A percentile compares a stretch with the other conserved stretches of the same genome.
Evolutionary conservation across 2,888 invertebrate species (phyloP).

Genomic region (Eupeodes latifasciatus): DNA sequence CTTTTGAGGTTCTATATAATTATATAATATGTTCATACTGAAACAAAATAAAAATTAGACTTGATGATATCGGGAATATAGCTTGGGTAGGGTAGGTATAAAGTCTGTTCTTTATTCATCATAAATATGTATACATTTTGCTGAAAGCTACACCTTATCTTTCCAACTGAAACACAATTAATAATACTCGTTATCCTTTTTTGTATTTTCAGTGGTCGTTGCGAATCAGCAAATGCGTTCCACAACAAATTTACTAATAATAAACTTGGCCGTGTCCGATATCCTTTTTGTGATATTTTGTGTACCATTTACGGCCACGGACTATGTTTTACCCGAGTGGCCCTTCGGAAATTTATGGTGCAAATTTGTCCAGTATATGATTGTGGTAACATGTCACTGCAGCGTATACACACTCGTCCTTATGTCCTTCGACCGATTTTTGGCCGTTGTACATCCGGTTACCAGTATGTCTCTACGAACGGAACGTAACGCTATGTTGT

Average conservation of each 20-base stretch:
- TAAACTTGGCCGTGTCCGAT: slow-evolving; percentile 95
- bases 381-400: slow-evolving; percentile 96
- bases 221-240: slow-evolving; percentile 96
- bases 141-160: slow-evolving; percentile 21
- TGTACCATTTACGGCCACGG: slow-evolving; percentile 96
- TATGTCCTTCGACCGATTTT: slow-evolving; percentile 95
- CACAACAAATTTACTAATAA: slow-evolving; percentile 95
- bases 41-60: background rate
- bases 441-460: slow-evolving; percentile 97
- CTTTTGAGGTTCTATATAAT: no score
- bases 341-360: slow-evolving; percentile 96
- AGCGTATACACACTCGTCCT: slow-evolving; percentile 96
- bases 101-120: background rate
- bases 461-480: slow-evolving; percentile 94
- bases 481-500: slow-evolving; percentile 90
- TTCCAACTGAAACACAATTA: background rate
- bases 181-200: background rate
- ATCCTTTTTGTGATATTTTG: slow-evolving; percentile 96
- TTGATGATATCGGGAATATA: background rate
- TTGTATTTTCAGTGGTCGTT: slow-evolving; percentile 87
- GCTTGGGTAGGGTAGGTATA: background rate
- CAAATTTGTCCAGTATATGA: slow-evolving; percentile 93
- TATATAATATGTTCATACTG: no score
- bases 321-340: slow-evolving; percentile 94
- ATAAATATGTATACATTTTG: slow-evolving; percentile 2